Percentiles rank a stretch among this genome's conserved stretches.
These are phyloP conservation scores for Galemys pyrenaicus DNA, from an alignment of 2,113 vertebrate genomes.

Conservation along the genomic window DNA sequence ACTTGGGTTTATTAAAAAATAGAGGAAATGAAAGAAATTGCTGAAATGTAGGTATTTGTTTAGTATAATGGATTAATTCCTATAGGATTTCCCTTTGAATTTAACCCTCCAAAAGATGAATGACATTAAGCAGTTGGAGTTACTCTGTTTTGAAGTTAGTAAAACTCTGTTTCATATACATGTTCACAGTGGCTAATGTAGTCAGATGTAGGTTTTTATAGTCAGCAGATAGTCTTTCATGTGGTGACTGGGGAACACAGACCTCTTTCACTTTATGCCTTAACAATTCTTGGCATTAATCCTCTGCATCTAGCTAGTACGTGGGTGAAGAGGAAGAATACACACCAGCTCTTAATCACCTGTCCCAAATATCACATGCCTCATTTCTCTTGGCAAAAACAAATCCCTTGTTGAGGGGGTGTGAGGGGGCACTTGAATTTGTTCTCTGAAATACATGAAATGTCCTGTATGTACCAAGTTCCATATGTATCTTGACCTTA, in stretches of 20 bases:
- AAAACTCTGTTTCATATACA: neutral
- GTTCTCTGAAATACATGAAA: neutral
- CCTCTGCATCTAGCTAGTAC: neutral
- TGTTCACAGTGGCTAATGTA: neutral
- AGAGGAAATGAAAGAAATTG: neutral
- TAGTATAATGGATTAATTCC: neutral
- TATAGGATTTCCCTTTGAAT: neutral
- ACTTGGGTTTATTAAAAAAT: conserved; percentile 16
- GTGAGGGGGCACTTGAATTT: neutral
- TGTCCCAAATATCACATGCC: neutral
- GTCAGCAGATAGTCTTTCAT: neutral
- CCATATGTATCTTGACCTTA: neutral
- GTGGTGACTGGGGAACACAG: neutral
- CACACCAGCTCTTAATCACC: neutral
- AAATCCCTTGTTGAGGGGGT: neutral
- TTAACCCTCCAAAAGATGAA: neutral
- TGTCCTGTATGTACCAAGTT: neutral
- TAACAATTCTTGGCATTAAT: neutral
- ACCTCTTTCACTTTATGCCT: neutral
- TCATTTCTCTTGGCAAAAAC: neutral
- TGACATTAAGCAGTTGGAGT: neutral
- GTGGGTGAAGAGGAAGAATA: neutral
- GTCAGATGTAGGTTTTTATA: neutral
- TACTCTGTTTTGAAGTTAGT: neutral
- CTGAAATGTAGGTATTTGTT: neutral